Percentiles rank a stretch among this genome's conserved stretches.
phyloP scores from a whole-genome alignment of 2,888 invertebrate species.

The Pediacus dermestoides region DNA sequence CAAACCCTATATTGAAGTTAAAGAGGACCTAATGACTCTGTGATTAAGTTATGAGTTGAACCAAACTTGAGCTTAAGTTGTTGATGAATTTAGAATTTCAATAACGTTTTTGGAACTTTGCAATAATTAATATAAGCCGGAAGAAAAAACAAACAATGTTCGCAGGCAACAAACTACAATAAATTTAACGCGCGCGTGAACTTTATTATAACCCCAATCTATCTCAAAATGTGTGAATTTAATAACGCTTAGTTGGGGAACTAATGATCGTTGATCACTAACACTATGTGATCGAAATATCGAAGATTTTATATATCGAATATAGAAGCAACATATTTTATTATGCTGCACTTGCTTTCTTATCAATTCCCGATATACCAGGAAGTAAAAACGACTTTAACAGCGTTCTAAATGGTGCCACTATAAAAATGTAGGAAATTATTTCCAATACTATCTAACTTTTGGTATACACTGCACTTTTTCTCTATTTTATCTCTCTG shows the following conservation, averaged over 20 bases:
- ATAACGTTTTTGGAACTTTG: conserved; percentile 4
- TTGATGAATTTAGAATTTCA: conserved; percentile 8
- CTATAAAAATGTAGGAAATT: conserved; percentile 10
- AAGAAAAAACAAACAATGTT: too few species aligned
- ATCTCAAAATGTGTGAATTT: conserved; percentile 10
- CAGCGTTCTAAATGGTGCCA: conserved; percentile 7
- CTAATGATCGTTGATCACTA: conserved; percentile 9
- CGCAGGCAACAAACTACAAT: too few species aligned
- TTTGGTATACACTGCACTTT: conserved; percentile 2
- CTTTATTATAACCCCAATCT: too few species aligned
- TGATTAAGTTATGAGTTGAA: conserved; percentile 34
- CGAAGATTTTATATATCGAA: not conserved
- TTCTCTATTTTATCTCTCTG: not conserved
- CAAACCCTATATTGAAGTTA: conserved; percentile 37
- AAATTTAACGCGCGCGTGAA: too few species aligned
- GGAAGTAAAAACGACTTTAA: conserved; percentile 9
- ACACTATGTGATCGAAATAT: conserved; percentile 11
- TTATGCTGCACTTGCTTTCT: conserved; percentile 8
- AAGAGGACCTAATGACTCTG: conserved; percentile 38
- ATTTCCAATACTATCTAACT: conserved; percentile 7
- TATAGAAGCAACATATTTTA: conserved; percentile 12
- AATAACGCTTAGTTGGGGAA: conserved; percentile 8
- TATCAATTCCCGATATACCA: conserved; percentile 13
- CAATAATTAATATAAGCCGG: too few species aligned
- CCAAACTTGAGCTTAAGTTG: conserved; percentile 4